Conservation (phyloP, 2,888 invertebrate genomes). For the Tachina lurida region DNA sequence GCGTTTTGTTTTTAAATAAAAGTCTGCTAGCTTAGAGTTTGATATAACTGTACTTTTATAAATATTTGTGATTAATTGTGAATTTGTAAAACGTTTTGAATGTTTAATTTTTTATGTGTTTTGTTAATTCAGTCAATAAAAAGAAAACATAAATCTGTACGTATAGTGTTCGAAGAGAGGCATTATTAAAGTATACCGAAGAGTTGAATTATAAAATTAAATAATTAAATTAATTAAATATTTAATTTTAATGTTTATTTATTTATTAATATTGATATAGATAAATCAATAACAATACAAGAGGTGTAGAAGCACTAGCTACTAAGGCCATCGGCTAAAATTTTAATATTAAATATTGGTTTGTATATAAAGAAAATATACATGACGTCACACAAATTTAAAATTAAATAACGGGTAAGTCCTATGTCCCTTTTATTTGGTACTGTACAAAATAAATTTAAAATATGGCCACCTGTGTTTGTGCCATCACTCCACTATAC, state of each 20-base stretch:
- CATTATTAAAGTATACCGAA: too few relatives aligned
- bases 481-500: conserved; percentile 8
- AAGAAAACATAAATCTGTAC: background rate
- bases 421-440: background rate
- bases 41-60: background rate
- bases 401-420: background rate
- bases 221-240: too few relatives aligned
- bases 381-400: too few relatives aligned
- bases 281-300: too few relatives aligned
- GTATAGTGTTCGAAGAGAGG: too few relatives aligned
- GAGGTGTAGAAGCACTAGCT: too few relatives aligned
- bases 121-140: background rate
- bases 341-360: too few relatives aligned
- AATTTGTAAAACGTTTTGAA: background rate
- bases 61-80: background rate
- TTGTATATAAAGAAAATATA: too few relatives aligned
- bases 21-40: conserved; percentile 45
- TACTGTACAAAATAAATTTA: conserved; percentile 35
- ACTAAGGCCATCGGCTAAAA: too few relatives aligned
- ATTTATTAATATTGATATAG: too few relatives aligned
- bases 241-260: too few relatives aligned
- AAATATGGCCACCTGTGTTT: background rate
- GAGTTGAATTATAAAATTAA: too few relatives aligned
- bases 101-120: background rate
- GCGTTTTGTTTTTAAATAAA: background rate